These are phyloP conservation scores for Lampropteryx suffumata DNA, from an alignment of 2,888 invertebrate genomes.

Conservation along the genomic window DNA sequence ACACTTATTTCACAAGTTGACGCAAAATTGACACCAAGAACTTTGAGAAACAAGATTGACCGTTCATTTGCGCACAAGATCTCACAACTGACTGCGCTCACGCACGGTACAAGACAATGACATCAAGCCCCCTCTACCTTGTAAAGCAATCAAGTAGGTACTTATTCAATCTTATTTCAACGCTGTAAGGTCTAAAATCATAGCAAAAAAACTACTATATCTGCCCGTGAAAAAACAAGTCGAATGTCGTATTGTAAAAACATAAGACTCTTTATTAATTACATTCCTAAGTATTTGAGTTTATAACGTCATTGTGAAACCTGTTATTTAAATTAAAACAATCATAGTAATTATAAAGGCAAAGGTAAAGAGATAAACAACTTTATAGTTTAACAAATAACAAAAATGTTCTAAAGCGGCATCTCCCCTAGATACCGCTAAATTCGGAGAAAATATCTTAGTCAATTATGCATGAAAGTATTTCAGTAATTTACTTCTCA, in stretches of 20 bases:
- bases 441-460: too few species aligned
- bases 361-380: too few species aligned
- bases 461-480: too few species aligned
- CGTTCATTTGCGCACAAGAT: constrained; percentile 52
- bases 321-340: too few species aligned
- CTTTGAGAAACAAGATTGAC: constrained; percentile 26
- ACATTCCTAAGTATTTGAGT: too few species aligned
- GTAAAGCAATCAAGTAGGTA: constrained; percentile 32
- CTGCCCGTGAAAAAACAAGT: constrained; percentile 60
- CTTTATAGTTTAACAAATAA: too few species aligned
- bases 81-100: constrained; percentile 67
- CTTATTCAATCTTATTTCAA: constrained; percentile 37
- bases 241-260: constrained; percentile 56
- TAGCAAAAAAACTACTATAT: constrained; percentile 28
- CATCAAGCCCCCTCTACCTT: constrained; percentile 53
- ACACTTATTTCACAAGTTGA: too few species aligned
- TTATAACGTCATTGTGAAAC: too few species aligned
- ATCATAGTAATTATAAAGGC: too few species aligned
- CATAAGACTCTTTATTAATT: constrained; percentile 45
- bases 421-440: too few species aligned
- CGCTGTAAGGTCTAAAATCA: constrained; percentile 34
- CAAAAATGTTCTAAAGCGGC: too few species aligned
- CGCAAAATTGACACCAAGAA: constrained; percentile 7
- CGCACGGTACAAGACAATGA: constrained; percentile 60
- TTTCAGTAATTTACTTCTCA: too few species aligned